phyloP scores from a whole-genome alignment of 2,113 vertebrate species.

The Brachyistius frenatus region DNA sequence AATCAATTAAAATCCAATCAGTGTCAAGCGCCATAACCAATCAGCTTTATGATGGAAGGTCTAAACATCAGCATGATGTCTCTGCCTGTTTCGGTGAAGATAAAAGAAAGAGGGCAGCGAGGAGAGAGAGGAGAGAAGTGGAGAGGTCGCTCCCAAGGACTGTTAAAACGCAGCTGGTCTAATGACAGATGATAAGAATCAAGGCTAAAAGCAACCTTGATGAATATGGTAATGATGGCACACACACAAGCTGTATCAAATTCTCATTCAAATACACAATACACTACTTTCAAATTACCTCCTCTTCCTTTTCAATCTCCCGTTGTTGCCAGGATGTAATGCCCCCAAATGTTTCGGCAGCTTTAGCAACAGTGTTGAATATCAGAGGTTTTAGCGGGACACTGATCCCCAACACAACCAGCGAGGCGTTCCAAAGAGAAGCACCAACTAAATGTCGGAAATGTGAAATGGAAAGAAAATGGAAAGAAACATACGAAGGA shows the following conservation, averaged over 20 bases:
- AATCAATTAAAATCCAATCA: conserved; percentile 84
- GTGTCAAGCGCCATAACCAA: conserved; percentile 71
- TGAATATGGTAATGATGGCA: conserved; percentile 58
- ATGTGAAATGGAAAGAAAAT: conserved; percentile 21
- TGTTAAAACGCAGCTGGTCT: conserved; percentile 30
- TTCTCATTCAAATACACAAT: not conserved
- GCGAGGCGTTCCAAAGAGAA: not conserved
- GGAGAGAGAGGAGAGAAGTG: conserved; percentile 13
- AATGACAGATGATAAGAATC: conserved; percentile 58
- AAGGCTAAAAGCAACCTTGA: conserved; percentile 52
- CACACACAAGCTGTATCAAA: conserved; percentile 11
- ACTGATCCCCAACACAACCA: conserved; percentile 4
- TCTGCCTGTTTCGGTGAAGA: conserved; percentile 62
- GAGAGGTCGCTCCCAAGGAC: conserved; percentile 56
- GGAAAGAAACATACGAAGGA: conserved; percentile 17
- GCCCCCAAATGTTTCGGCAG: not conserved
- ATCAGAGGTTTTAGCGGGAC: conserved; percentile 12
- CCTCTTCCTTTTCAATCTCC: not conserved
- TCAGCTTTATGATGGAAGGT: conserved; percentile 62
- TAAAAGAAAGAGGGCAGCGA: conserved; percentile 49
- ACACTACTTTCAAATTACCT: not conserved
- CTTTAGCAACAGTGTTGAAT: not conserved
- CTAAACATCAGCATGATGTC: conserved; percentile 52
- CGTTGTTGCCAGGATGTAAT: not conserved
- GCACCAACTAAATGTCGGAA: conserved; percentile 19